A percentile compares a stretch with the other conserved stretches of the same genome.
These are phyloP conservation scores for Cranoglanis bouderius DNA, from an alignment of 2,113 vertebrate genomes.

Conservation along the genomic window DNA sequence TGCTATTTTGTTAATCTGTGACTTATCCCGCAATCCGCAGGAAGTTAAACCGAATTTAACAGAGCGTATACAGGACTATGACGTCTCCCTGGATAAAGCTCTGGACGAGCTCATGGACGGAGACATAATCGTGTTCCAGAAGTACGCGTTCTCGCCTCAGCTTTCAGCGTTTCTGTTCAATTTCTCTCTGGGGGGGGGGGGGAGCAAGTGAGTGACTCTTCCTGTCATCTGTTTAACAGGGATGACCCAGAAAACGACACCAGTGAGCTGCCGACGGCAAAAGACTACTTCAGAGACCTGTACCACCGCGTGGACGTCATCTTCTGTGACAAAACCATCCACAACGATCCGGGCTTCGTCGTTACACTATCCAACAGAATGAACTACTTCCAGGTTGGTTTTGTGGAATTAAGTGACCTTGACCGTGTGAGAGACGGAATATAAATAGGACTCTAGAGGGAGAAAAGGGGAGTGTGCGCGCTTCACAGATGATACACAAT, in stretches of 20 bases:
- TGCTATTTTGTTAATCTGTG: background rate
- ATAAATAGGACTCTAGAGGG: background rate
- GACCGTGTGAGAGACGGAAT: background rate
- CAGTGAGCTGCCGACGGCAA: constrained; percentile 94
- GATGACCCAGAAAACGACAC: constrained; percentile 97
- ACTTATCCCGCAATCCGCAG: constrained; percentile 65
- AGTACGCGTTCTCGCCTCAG: constrained; percentile 73
- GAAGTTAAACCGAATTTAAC: constrained; percentile 99
- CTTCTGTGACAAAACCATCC: constrained; percentile 99
- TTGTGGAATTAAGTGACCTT: background rate
- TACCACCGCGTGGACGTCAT: constrained; percentile 98
- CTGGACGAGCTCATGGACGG: constrained; percentile 99
- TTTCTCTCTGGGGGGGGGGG: background rate
- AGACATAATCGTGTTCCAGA: constrained; percentile 99
- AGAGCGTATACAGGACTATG: constrained; percentile 98
- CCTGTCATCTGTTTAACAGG: constrained; percentile 64
- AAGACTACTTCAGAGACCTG: constrained; percentile 97
- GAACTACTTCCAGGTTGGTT: constrained; percentile 96
- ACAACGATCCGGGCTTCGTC: constrained; percentile 96
- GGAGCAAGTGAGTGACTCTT: background rate
- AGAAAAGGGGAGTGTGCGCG: background rate
- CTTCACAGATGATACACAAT: background rate
- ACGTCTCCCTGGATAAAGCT: constrained; percentile 99
- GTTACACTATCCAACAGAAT: constrained; percentile 98
- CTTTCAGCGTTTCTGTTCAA: background rate